These are phyloP conservation scores for Calonectris borealis DNA, from an alignment of 2,113 vertebrate species.

Conservation along the genomic window DNA sequence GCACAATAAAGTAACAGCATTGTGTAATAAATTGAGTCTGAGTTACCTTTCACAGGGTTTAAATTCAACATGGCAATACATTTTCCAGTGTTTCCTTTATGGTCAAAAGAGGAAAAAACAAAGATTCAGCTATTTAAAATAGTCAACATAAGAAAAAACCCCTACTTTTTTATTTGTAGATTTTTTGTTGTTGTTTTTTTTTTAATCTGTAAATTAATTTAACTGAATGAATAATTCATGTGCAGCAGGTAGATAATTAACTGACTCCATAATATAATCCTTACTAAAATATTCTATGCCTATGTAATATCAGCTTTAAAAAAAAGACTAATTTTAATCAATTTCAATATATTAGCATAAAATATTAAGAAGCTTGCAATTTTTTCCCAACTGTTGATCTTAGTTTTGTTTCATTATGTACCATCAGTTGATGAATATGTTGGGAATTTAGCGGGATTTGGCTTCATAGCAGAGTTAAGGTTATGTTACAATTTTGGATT, in stretches of 20 bases:
- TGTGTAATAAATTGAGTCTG: not conserved
- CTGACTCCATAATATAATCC: not conserved
- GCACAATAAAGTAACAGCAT: constrained; percentile 8
- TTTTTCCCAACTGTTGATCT: not conserved
- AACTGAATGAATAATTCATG: not conserved
- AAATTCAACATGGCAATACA: not conserved
- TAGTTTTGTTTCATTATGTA: not conserved
- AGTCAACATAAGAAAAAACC: not conserved
- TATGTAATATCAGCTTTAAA: not conserved
- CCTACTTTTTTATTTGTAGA: not conserved
- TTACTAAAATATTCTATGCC: not conserved
- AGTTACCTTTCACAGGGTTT: not conserved
- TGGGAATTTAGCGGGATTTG: not conserved
- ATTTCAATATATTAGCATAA: not conserved
- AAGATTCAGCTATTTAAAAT: not conserved
- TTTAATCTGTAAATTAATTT: not conserved
- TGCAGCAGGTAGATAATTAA: not conserved
- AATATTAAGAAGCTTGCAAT: not conserved
- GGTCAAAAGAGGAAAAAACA: not conserved
- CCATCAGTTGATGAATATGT: not conserved
- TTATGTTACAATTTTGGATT: not conserved
- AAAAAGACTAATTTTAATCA: rapidly evolving
- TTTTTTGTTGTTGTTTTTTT: not conserved
- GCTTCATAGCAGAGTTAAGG: not conserved
- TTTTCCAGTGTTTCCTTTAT: not conserved